These are phyloP conservation scores for Drosophila obscura DNA, from an alignment of 1,140 invertebrate genomes.

Conservation along the genomic window DNA sequence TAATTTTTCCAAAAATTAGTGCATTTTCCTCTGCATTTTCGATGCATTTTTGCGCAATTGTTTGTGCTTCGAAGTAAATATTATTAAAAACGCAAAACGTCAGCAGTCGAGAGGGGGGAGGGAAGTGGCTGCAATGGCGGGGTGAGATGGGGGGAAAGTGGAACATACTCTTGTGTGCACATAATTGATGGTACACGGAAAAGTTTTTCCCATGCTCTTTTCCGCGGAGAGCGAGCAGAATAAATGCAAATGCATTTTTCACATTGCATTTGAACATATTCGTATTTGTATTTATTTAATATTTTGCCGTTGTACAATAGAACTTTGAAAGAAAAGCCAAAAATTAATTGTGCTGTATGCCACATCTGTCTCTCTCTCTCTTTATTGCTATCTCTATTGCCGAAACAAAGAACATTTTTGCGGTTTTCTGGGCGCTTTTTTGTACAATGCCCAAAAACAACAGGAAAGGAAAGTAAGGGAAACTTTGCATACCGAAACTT, in stretches of 20 bases:
- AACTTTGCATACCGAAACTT: too few relatives aligned
- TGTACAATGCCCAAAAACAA: slow-evolving; percentile 55
- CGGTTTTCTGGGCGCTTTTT: slow-evolving; percentile 57
- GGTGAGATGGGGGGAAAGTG: not conserved
- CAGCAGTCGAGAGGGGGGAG: slow-evolving; percentile 4
- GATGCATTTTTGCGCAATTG: slow-evolving; percentile 71
- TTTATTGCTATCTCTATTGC: slow-evolving; percentile 4
- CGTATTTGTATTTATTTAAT: slow-evolving; percentile 67
- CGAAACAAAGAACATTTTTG: slow-evolving; percentile 57
- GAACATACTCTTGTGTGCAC: slow-evolving; percentile 6
- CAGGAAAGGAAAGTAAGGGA: slow-evolving; percentile 20
- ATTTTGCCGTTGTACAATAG: slow-evolving; percentile 60
- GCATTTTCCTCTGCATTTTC: slow-evolving; percentile 21
- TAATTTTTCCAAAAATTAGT: slow-evolving; percentile 33
- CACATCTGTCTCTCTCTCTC: too few relatives aligned
- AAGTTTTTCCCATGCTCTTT: slow-evolving; percentile 28
- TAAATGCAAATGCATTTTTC: too few relatives aligned
- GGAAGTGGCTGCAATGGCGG: not conserved
- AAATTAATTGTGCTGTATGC: slow-evolving; percentile 71
- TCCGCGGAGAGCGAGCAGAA: too few relatives aligned
- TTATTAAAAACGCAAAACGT: slow-evolving; percentile 77
- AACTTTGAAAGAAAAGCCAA: slow-evolving; percentile 70
- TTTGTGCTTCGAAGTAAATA: slow-evolving; percentile 78
- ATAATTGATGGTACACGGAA: slow-evolving; percentile 79
- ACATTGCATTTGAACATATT: slow-evolving; percentile 28